A percentile compares a stretch with the other conserved stretches of the same genome.
Evolutionary conservation across 1,140 invertebrate species (phyloP).

Genomic region (Bombus affinis): DNA sequence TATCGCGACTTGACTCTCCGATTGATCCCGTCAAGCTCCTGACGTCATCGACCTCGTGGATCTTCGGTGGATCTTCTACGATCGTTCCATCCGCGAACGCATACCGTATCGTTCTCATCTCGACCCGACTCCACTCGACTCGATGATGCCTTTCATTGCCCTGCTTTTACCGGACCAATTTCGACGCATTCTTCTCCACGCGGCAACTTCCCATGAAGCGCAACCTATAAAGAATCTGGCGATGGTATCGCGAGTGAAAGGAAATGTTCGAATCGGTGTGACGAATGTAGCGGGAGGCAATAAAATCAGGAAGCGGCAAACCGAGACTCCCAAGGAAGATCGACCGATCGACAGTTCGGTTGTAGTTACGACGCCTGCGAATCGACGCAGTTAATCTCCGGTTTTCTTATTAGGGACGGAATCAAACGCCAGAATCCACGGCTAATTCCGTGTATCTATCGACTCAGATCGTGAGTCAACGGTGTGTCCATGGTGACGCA

Average conservation of each 20-base stretch:
- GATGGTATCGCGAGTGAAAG: not conserved
- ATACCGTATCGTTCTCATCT: no score
- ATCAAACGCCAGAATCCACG: not conserved
- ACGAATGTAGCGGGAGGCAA: not conserved
- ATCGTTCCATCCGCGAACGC: not conserved
- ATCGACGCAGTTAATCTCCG: conserved; percentile 10
- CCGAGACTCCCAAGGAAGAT: not conserved
- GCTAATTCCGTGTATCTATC: conserved; percentile 9
- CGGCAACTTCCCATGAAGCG: not conserved
- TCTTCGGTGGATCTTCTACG: conserved; percentile 25
- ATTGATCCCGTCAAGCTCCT: conserved; percentile 76
- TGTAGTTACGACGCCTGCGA: not conserved
- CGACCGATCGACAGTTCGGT: not conserved
- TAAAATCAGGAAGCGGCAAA: not conserved
- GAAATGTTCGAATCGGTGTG: not conserved
- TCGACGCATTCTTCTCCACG: not conserved
- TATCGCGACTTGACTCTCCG: conserved; percentile 80
- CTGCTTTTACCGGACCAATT: not conserved
- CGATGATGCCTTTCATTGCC: no score
- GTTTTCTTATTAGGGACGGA: conserved; percentile 10
- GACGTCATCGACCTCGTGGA: conserved; percentile 72
- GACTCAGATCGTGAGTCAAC: conserved; percentile 28
- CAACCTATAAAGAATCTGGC: not conserved
- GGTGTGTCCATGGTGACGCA: conserved; percentile 29
- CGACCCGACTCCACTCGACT: no score